Percentiles rank a stretch among this genome's conserved stretches.
Conservation (phyloP, 2,888 invertebrate genomes). For the Barypeithes pellucidus region DNA sequence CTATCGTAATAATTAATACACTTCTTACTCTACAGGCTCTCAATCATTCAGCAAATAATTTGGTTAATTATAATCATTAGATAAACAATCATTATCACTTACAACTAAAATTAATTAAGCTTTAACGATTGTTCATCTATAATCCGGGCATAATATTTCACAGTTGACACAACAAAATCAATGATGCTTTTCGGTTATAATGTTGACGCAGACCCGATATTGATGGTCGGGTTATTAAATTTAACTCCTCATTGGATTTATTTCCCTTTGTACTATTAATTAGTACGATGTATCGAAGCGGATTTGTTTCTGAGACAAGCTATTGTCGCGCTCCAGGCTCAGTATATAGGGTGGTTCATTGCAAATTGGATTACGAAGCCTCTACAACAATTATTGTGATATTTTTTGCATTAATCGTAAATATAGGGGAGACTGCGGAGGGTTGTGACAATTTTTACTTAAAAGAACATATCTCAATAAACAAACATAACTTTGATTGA, state of each 20-base stretch:
- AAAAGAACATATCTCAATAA: too few species aligned
- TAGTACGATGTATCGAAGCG: conserved; percentile 24
- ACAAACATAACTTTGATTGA: too few species aligned
- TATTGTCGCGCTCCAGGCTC: background rate
- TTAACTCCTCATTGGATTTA: conserved; percentile 48
- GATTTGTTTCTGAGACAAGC: conserved; percentile 9
- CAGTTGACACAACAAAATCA: conserved; percentile 46
- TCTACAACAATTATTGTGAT: too few species aligned
- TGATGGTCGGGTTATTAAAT: conserved; percentile 51
- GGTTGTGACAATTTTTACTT: too few species aligned
- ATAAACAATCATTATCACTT: too few species aligned
- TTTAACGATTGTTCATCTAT: conserved; percentile 12
- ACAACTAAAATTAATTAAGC: conserved; percentile 13
- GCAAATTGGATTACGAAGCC: too few species aligned
- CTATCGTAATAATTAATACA: too few species aligned
- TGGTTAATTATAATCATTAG: conserved; percentile 17
- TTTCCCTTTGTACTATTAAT: conserved; percentile 45
- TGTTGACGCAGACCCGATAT: conserved; percentile 38
- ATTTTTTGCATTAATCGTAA: too few species aligned
- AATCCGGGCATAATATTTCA: conserved; percentile 33
- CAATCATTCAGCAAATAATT: background rate
- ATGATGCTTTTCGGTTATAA: conserved; percentile 44
- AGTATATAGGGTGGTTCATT: too few species aligned
- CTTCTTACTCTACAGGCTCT: background rate
- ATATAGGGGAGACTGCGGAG: too few species aligned